These are phyloP conservation scores for Ianthella basta DNA, from an alignment of 37 sponge, comb jelly and placozoan genomes.

Conservation along the genomic window DNA sequence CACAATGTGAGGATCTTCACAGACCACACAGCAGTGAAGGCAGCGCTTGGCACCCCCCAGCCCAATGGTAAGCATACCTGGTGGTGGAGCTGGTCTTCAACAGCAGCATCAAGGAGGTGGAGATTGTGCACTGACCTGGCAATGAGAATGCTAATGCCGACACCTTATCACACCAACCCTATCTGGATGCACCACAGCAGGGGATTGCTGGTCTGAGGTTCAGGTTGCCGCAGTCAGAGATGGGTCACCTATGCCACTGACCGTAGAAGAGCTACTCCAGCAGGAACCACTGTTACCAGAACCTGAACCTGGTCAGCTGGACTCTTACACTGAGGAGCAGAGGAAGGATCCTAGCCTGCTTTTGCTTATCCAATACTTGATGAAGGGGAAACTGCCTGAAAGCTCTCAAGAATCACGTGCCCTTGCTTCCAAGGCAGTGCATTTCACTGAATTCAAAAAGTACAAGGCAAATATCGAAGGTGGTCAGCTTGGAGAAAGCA, in stretches of 20 bases:
- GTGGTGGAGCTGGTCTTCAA: conserved; percentile 41
- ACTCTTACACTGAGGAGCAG: conserved; percentile 41
- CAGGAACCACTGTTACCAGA: conserved; percentile 7
- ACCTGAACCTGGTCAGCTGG: not conserved
- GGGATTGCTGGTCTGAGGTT: not conserved
- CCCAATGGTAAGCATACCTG: conserved; percentile 40
- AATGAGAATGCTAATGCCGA: conserved; percentile 23
- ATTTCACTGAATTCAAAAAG: too few relatives aligned
- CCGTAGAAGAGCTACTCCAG: not conserved
- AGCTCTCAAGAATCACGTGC: not conserved
- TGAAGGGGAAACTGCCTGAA: conserved; percentile 40
- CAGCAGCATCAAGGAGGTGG: conserved; percentile 11
- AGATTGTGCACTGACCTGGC: conserved; percentile 9
- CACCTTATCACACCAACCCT: conserved; percentile 15
- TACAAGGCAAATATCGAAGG: too few relatives aligned
- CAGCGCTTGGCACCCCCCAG: too few relatives aligned
- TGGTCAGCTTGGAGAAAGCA: too few relatives aligned
- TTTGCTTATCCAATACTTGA: conserved; percentile 20
- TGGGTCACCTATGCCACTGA: not conserved
- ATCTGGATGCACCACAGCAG: not conserved
- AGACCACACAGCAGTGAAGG: too few relatives aligned
- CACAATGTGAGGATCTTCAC: too few relatives aligned
- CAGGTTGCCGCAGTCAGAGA: not conserved
- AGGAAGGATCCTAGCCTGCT: conserved; percentile 40
- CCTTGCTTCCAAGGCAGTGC: not conserved